These are phyloP conservation scores for Drosophila watanabei DNA, from an alignment of 1,140 invertebrate genomes.

Conservation along the genomic window DNA sequence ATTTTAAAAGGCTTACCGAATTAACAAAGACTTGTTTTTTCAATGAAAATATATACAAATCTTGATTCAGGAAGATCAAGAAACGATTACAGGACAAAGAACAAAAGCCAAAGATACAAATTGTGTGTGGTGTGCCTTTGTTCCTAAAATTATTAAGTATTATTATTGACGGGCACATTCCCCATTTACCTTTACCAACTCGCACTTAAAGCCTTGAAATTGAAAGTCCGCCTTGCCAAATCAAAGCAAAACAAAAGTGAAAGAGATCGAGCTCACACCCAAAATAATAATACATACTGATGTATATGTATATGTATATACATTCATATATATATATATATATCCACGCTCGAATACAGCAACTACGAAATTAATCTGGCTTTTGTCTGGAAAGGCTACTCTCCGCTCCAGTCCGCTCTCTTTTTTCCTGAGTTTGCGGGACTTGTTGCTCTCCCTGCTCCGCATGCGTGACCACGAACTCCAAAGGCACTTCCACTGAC, in stretches of 20 bases:
- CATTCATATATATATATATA: neutral
- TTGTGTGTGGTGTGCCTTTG: neutral
- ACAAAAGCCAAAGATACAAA: slow-evolving; percentile 4
- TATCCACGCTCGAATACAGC: slow-evolving; percentile 4
- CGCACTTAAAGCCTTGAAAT: slow-evolving; percentile 35
- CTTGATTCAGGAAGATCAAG: neutral
- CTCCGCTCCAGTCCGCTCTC: slow-evolving; percentile 11
- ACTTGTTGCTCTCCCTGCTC: slow-evolving; percentile 3
- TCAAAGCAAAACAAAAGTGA: slow-evolving; percentile 41
- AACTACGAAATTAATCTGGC: slow-evolving; percentile 20
- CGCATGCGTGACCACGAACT: slow-evolving; percentile 41
- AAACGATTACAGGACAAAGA: slow-evolving; percentile 20
- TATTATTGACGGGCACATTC: neutral
- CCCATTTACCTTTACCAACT: neutral
- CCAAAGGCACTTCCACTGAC: slow-evolving; percentile 4
- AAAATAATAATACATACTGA: neutral
- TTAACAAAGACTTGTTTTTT: neutral
- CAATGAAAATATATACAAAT: neutral
- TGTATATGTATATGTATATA: neutral
- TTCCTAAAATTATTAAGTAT: slow-evolving; percentile 4
- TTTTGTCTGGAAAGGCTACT: slow-evolving; percentile 29
- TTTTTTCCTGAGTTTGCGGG: slow-evolving; percentile 4
- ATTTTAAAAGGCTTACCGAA: neutral
- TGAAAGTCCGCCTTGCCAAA: slow-evolving; percentile 26
- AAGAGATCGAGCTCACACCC: slow-evolving; percentile 29